Conservation (phyloP, 2,888 invertebrate species). For the Apamea epomidion region DNA sequence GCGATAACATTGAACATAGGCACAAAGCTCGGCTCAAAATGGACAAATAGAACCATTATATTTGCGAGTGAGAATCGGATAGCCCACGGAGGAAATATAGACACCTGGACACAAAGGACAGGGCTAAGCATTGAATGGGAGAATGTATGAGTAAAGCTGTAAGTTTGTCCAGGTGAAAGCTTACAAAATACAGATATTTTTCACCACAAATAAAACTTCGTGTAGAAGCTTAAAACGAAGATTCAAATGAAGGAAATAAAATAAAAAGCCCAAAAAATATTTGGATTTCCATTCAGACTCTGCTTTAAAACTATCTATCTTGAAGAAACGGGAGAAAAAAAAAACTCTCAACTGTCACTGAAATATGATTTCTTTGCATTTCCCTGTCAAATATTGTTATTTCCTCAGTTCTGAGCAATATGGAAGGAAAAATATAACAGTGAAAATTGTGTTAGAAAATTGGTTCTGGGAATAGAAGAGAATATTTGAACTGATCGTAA, state of each 20-base stretch:
- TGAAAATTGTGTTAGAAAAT: slow-evolving; percentile 20
- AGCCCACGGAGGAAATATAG: slow-evolving; percentile 54
- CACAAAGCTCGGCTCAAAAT: slow-evolving; percentile 61
- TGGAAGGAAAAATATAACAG: neutral
- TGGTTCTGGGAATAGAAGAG: slow-evolving; percentile 19
- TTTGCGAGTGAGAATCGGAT: slow-evolving; percentile 66
- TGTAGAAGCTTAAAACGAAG: neutral
- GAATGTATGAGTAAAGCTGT: slow-evolving; percentile 52
- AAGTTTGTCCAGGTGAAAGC: slow-evolving; percentile 31
- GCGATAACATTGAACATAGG: slow-evolving; percentile 63
- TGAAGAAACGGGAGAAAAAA: neutral
- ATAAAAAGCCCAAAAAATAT: neutral
- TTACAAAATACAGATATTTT: neutral
- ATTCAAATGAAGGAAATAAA: neutral
- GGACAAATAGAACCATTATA: slow-evolving; percentile 70
- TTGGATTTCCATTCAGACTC: neutral
- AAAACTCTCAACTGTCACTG: neutral
- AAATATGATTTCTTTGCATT: neutral
- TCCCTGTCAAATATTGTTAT: neutral
- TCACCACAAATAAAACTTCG: neutral
- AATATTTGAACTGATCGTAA: neutral
- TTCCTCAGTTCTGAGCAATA: slow-evolving; percentile 14
- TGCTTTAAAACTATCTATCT: neutral
- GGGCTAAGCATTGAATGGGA: slow-evolving; percentile 55
- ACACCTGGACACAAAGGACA: slow-evolving; percentile 62